Conservation (phyloP, 92 coral and sea anemone species). For the Zoanthus sociatus region DNA sequence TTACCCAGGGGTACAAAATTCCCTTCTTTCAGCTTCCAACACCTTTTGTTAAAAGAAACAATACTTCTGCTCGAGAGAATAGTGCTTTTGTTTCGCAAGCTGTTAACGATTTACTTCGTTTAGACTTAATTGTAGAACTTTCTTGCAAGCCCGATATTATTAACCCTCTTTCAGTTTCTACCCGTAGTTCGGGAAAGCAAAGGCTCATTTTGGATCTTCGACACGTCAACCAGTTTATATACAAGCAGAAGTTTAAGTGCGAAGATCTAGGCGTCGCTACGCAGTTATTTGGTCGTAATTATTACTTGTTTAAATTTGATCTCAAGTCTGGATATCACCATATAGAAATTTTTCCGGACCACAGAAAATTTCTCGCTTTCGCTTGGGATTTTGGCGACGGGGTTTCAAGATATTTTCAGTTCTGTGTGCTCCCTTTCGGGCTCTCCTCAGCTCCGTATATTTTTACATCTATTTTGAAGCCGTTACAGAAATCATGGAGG, state of each 20-base stretch:
- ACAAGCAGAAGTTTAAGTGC: slow-evolving; percentile 44
- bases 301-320: not conserved
- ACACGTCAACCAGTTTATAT: slow-evolving; percentile 46
- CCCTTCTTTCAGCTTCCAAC: slow-evolving; percentile 55
- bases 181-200: slow-evolving; percentile 14
- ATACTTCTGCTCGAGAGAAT: slow-evolving; percentile 40
- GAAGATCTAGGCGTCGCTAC: slow-evolving; percentile 53
- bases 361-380: too few relatives aligned
- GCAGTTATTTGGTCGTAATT: slow-evolving; percentile 17
- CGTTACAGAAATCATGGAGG: slow-evolving; percentile 21
- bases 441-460: slow-evolving; percentile 49
- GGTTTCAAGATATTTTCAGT: slow-evolving; percentile 36
- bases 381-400: slow-evolving; percentile 22
- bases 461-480: slow-evolving; percentile 49
- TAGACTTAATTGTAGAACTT: slow-evolving; percentile 36
- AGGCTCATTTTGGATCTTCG: slow-evolving; percentile 49
- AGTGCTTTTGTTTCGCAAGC: slow-evolving; percentile 46
- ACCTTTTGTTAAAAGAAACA: slow-evolving; percentile 45
- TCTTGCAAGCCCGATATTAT: slow-evolving; percentile 38
- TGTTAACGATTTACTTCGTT: slow-evolving; percentile 26
- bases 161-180: slow-evolving; percentile 43
- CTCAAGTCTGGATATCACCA: too few relatives aligned
- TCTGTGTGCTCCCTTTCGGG: slow-evolving; percentile 51
- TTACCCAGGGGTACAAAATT: slow-evolving; percentile 48
- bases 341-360: too few relatives aligned